These are phyloP conservation scores for Mimachlamys varia DNA, from an alignment of 2,888 invertebrate species.

Conservation along the genomic window DNA sequence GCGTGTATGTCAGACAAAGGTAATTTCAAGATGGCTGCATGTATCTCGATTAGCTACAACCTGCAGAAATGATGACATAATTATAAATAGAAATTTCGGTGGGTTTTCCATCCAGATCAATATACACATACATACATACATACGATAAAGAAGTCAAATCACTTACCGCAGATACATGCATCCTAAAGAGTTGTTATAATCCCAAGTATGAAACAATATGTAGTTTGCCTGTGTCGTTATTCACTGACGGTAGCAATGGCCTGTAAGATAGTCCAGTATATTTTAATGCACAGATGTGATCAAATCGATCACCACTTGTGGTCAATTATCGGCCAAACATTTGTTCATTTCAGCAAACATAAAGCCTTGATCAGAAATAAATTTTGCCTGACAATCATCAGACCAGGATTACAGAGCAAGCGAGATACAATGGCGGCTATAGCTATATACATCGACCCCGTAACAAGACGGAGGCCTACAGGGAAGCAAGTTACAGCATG, in stretches of 20 bases:
- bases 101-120: neutral
- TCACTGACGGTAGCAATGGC: neutral
- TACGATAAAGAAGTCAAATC: neutral
- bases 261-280: neutral
- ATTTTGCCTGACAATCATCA: neutral
- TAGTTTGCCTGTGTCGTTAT: neutral
- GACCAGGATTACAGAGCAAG: neutral
- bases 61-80: neutral
- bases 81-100: neutral
- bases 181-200: neutral
- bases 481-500: neutral
- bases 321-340: neutral
- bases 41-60: neutral
- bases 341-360: neutral
- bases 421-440: neutral
- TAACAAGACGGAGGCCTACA: neutral
- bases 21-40: conserved; percentile 7
- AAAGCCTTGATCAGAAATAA: neutral
- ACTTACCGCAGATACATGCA: neutral
- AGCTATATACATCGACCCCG: neutral
- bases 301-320: neutral
- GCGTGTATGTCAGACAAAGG: neutral
- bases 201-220: neutral
- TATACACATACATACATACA: neutral
- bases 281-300: neutral